Percentiles rank a stretch among this genome's conserved stretches.
Evolutionary conservation across 2,113 vertebrate species (phyloP).

Genomic region (Equus przewalskii): DNA sequence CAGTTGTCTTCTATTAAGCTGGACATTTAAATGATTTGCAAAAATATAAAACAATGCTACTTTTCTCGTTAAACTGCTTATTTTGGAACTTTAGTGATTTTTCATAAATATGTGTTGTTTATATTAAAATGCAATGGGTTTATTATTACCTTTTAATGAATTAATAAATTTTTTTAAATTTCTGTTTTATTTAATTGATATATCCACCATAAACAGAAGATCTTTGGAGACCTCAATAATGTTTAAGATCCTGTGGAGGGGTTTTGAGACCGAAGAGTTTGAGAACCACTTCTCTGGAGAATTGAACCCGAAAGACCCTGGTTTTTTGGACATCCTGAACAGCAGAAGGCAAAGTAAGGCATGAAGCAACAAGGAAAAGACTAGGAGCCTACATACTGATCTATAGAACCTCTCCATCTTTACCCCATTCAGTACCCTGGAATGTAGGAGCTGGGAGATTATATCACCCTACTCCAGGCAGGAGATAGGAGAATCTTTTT

Average conservation of each 20-base stretch:
- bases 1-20: not conserved
- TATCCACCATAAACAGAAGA: not conserved
- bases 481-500: not conserved
- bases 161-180: not conserved
- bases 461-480: not conserved
- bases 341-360: not conserved
- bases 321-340: not conserved
- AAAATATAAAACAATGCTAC: not conserved
- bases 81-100: constrained; percentile 22
- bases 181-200: not conserved
- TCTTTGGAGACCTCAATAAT: not conserved
- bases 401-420: not conserved
- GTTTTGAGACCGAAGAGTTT: not conserved
- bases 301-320: not conserved
- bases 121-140: not conserved
- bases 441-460: not conserved
- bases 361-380: not conserved
- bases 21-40: not conserved
- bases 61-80: not conserved
- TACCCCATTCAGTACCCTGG: not conserved
- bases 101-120: not conserved
- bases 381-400: not conserved
- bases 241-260: not conserved
- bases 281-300: not conserved
- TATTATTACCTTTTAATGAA: not conserved